Conservation (phyloP, 2,113 vertebrate genomes). For the Pelmatolapia mariae region DNA sequence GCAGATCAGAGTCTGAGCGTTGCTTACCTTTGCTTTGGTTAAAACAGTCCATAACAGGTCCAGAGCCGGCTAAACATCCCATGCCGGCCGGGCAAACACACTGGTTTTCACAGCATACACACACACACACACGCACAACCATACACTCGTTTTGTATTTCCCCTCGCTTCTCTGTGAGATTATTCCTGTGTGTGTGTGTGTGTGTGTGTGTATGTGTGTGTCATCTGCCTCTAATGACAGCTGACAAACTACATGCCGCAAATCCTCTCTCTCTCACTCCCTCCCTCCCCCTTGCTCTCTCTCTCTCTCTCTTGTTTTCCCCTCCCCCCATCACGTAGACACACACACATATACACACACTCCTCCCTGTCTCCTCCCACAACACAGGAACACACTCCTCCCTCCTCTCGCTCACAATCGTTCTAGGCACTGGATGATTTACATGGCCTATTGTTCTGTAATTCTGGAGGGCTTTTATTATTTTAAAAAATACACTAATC, state of each 20-base stretch:
- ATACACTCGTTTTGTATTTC: slow-evolving; percentile 2
- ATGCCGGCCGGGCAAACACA: neutral
- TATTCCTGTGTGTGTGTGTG: neutral
- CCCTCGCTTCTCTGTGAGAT: slow-evolving; percentile 13
- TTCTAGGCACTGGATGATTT: slow-evolving; percentile 22
- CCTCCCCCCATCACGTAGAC: slow-evolving; percentile 18
- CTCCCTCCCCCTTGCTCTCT: too few species aligned
- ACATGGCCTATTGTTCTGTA: slow-evolving; percentile 9
- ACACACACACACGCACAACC: neutral
- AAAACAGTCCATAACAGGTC: slow-evolving; percentile 48
- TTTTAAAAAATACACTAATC: neutral
- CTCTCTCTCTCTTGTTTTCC: neutral
- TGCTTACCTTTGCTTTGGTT: slow-evolving; percentile 30
- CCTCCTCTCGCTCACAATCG: neutral
- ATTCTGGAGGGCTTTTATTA: neutral
- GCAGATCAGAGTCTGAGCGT: neutral
- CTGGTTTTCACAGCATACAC: slow-evolving; percentile 6
- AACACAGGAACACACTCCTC: slow-evolving; percentile 13
- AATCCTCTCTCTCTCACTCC: too few species aligned
- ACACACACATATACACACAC: neutral
- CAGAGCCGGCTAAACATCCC: slow-evolving; percentile 17
- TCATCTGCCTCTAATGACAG: slow-evolving; percentile 62
- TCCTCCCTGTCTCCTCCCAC: slow-evolving; percentile 35
- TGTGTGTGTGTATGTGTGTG: neutral
- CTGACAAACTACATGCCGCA: slow-evolving; percentile 65